A percentile compares a stretch with the other conserved stretches of the same genome.
Conservation (phyloP, 1,140 invertebrate genomes). For the Drosophila leontia region DNA sequence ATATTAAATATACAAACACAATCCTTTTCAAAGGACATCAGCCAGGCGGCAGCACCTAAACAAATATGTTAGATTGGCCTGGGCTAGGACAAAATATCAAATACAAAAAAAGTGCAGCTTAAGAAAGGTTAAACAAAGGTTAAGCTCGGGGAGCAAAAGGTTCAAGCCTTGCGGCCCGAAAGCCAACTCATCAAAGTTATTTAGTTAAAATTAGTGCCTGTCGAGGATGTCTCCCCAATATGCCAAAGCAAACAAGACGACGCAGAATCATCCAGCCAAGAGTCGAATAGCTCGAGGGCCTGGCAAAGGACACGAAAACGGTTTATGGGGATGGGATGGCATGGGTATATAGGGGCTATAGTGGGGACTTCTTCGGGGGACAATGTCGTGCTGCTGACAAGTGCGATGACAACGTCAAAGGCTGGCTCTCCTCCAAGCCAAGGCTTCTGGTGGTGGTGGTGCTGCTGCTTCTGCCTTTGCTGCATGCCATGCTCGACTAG, state of each 20-base stretch:
- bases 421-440: conserved; percentile 19
- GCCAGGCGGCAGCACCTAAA: conserved; percentile 54
- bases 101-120: conserved; percentile 28
- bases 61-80: conserved; percentile 55
- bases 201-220: conserved; percentile 81
- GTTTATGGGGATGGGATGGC: conserved; percentile 5
- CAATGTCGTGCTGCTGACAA: conserved; percentile 72
- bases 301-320: conserved; percentile 67
- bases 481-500: conserved; percentile 57
- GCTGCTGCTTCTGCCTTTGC: conserved; percentile 5
- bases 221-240: conserved; percentile 78
- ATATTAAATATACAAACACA: conserved; percentile 74
- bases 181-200: conserved; percentile 79
- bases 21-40: conserved; percentile 63
- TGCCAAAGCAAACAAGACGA: conserved; percentile 59
- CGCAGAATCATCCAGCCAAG: conserved; percentile 40
- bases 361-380: conserved; percentile 39
- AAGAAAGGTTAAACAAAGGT: conserved; percentile 69
- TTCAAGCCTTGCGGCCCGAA: conserved; percentile 36
- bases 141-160: conserved; percentile 45
- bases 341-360: conserved; percentile 2
- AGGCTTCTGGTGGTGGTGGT: conserved; percentile 7
- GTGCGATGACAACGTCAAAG: conserved; percentile 74
- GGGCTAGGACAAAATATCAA: conserved; percentile 28
- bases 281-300: conserved; percentile 40